These are phyloP conservation scores for Etheostoma nigrum DNA, from an alignment of 2,797 vertebrate species.

Conservation along the genomic window DNA sequence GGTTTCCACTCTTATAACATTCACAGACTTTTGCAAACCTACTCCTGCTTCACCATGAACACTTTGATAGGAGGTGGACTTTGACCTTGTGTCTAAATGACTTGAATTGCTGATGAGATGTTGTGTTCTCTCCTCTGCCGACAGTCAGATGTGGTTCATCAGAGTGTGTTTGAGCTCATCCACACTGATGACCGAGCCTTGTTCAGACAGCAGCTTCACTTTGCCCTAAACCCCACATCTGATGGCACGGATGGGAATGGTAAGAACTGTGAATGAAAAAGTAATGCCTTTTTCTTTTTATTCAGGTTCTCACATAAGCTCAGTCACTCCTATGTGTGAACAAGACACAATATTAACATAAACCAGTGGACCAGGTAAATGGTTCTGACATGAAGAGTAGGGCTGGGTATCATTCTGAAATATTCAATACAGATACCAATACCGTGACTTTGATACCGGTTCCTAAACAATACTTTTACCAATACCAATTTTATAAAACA, in stretches of 20 bases:
- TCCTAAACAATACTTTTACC: too few species aligned
- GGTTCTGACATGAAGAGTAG: not conserved
- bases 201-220: constrained; percentile 85
- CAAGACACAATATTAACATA: not conserved
- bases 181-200: constrained; percentile 82
- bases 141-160: constrained; percentile 89
- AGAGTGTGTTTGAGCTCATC: constrained; percentile 89
- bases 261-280: constrained; percentile 42
- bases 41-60: too few species aligned
- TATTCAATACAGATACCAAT: too few species aligned
- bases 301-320: not conserved
- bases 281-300: not conserved
- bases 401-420: too few species aligned
- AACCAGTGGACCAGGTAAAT: not conserved
- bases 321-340: too few species aligned
- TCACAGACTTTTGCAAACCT: too few species aligned
- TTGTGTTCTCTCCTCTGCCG: not conserved
- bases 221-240: constrained; percentile 72
- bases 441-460: too few species aligned
- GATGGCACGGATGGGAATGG: constrained; percentile 34
- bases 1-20: too few species aligned
- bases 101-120: not conserved
- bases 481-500: too few species aligned
- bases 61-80: not conserved
- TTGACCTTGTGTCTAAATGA: not conserved